A percentile compares a stretch with the other conserved stretches of the same genome.
Evolutionary conservation across 2,113 vertebrate genomes (phyloP).

Genomic region (Lepus timidus): DNA sequence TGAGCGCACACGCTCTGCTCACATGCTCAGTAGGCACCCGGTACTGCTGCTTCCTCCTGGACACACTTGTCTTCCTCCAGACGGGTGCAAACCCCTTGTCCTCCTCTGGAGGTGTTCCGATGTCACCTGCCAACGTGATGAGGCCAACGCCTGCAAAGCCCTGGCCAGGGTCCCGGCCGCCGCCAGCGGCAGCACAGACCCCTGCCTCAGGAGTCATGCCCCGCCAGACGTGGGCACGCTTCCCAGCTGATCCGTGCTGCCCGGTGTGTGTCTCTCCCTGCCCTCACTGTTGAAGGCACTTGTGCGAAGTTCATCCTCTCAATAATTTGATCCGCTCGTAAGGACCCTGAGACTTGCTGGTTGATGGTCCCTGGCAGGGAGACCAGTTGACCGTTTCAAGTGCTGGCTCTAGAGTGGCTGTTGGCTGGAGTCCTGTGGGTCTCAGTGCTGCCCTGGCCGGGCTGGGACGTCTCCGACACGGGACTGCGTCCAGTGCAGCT

Average conservation of each 20-base stretch:
- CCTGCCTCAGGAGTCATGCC: not conserved
- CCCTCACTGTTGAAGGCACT: not conserved
- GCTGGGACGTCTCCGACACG: too few species aligned
- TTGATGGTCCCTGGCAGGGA: not conserved
- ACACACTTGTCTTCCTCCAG: not conserved
- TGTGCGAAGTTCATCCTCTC: not conserved
- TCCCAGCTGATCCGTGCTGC: not conserved
- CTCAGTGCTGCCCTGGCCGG: too few species aligned
- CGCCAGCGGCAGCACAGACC: fast-evolving
- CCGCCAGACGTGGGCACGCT: not conserved
- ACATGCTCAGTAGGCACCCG: not conserved
- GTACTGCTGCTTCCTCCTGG: not conserved
- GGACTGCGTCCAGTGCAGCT: too few species aligned
- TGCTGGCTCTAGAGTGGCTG: not conserved
- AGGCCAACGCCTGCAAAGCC: not conserved
- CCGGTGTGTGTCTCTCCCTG: not conserved
- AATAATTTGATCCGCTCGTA: not conserved
- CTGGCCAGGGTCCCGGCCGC: not conserved
- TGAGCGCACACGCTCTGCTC: not conserved
- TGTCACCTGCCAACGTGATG: not conserved
- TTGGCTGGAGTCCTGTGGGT: too few species aligned
- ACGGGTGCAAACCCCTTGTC: not conserved
- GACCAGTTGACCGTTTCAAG: not conserved
- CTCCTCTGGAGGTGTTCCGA: not conserved
- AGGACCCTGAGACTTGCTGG: not conserved